These are phyloP conservation scores for Siphamia tubifer DNA, from an alignment of 2,113 vertebrate species.

Conservation along the genomic window DNA sequence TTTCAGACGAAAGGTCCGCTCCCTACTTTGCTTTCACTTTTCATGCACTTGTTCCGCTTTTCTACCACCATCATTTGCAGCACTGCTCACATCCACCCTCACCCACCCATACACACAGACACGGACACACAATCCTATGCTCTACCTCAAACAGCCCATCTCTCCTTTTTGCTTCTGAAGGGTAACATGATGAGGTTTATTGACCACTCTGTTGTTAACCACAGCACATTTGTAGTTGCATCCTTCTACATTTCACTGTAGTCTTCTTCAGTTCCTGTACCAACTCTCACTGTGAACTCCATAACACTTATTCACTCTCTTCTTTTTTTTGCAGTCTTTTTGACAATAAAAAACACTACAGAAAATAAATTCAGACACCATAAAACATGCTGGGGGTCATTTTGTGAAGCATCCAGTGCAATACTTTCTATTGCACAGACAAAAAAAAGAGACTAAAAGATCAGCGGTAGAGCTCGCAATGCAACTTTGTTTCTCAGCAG, in stretches of 20 bases:
- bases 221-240: constrained; percentile 64
- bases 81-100: not conserved
- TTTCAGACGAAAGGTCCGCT: constrained; percentile 69
- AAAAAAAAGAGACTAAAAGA: constrained; percentile 1
- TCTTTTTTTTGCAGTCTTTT: no score
- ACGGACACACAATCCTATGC: not conserved
- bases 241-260: constrained; percentile 46
- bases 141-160: constrained; percentile 40
- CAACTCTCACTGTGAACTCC: not conserved
- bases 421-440: not conserved
- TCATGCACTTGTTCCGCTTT: constrained; percentile 29
- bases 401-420: not conserved
- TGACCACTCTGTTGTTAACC: constrained; percentile 68
- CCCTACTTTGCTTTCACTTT: constrained; percentile 30
- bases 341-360: not conserved
- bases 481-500: not conserved
- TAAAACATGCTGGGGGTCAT: not conserved
- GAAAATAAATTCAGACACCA: not conserved
- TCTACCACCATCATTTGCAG: constrained; percentile 37
- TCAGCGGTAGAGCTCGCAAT: not conserved
- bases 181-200: constrained; percentile 71
- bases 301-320: not conserved
- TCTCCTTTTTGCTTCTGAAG: constrained; percentile 68
- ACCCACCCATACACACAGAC: not conserved
- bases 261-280: constrained; percentile 24